Evolutionary conservation across 2,888 invertebrate genomes (phyloP), one percentile per base, ranked within the genome.

Genomic region (Plutella xylostella): DNA sequence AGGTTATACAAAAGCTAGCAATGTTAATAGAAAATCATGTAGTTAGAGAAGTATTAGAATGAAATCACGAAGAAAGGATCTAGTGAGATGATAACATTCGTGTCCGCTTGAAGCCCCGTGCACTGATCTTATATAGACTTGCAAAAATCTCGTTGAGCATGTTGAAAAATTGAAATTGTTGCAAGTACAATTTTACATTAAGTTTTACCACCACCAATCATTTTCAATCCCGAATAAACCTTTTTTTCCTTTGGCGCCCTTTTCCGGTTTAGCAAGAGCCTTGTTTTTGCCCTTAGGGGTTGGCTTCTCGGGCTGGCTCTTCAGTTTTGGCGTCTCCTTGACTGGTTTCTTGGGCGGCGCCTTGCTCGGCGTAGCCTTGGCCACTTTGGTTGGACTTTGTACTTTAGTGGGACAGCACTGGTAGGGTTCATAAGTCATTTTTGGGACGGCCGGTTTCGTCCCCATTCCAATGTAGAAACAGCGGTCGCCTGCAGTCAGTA

Each of bases 381-480:
- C 90, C 77, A 92, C 88, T 88, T 91, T 92, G 63, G 91, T 90
- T 69, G 89, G 88, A 75, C 89, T 90, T 74, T 88, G 88, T 77
- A 90, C 89, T 88, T 92, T 91, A 78, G 90, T 90, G 79, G 93
- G 94, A 88, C 94, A 94, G 90, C 94, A 94, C 87, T 93, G 93
- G 89, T 92, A 94, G 75, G 94, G 92, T 89, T 91, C 92, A 86
- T 91, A 93, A 83, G 91, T 89, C 84, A 87, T 86, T 84, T 88
- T 88, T 79, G 90, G 89, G 79, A 89, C 86, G 71, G 88, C 88
- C 80, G 86, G 88, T 87, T 91, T 91, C 86, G 92, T 92, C 86
- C 93, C 93, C 90, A 94, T 90, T 88, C 94, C 94, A 88, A 94
- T 92, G 92, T 93, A 93, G 93, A 94, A 94, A 91, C 94, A 94